Evolutionary conservation across 2,888 invertebrate species (phyloP).

Genomic region (Neocrepidodera transversa): DNA sequence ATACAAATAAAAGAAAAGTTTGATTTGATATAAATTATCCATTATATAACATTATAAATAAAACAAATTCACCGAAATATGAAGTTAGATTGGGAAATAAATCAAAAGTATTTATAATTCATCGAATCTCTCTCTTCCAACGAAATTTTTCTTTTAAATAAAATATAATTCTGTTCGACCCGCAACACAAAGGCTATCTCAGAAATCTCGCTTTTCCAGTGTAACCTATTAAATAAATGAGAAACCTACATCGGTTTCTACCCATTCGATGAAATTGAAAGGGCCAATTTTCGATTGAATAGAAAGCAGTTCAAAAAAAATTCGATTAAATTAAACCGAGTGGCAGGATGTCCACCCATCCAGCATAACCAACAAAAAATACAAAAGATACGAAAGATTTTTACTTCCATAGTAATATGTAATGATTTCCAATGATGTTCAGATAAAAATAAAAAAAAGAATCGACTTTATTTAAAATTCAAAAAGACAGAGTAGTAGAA

Average conservation of each 20-base stretch:
- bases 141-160: too few relatives aligned
- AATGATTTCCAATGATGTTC: background rate
- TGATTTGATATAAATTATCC: too few relatives aligned
- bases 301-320: constrained; percentile 19
- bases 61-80: too few relatives aligned
- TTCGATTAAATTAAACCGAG: constrained; percentile 27
- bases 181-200: constrained; percentile 1
- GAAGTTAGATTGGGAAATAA: too few relatives aligned
- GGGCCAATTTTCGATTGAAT: constrained; percentile 26
- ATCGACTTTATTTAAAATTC: too few relatives aligned
- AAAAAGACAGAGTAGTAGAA: too few relatives aligned
- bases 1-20: too few relatives aligned
- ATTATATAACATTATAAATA: too few relatives aligned
- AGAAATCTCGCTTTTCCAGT: constrained; percentile 1
- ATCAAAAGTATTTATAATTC: too few relatives aligned
- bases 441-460: background rate
- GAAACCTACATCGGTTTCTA: constrained; percentile 15
- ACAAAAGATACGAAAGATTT: constrained; percentile 2
- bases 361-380: constrained; percentile 10
- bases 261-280: constrained; percentile 17
- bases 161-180: too few relatives aligned
- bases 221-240: constrained; percentile 14
- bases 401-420: background rate
- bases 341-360: constrained; percentile 12
- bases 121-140: too few relatives aligned